Conservation (phyloP, 1,140 invertebrate species). For the Ridgeia piscesae region DNA sequence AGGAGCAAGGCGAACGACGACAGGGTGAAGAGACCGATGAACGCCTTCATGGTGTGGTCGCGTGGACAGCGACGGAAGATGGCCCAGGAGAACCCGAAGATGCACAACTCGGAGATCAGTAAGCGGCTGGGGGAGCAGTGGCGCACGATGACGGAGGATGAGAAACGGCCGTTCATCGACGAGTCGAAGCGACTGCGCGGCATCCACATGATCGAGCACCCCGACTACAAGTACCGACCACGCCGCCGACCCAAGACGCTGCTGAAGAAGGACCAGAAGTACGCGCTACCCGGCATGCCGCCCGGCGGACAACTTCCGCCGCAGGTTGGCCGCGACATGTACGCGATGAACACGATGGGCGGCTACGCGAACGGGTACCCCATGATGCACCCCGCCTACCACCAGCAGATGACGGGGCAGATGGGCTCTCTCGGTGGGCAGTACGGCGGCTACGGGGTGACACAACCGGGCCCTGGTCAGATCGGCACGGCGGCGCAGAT, state of each 20-base stretch:
- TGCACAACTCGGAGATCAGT: slow-evolving; percentile 99
- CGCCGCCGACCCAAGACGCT: slow-evolving; percentile 61
- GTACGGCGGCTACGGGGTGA: slow-evolving; percentile 49
- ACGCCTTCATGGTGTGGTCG: slow-evolving; percentile 99
- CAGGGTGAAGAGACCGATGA: slow-evolving; percentile 97
- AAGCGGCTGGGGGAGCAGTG: slow-evolving; percentile 97
- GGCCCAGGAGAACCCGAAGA: slow-evolving; percentile 99
- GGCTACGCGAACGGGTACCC: slow-evolving; percentile 96
- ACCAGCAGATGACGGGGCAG: slow-evolving; percentile 66
- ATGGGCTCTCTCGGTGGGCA: slow-evolving; percentile 64
- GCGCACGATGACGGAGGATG: slow-evolving; percentile 92
- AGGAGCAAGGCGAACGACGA: slow-evolving; percentile 23
- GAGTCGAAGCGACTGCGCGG: slow-evolving; percentile 96
- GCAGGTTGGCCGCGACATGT: slow-evolving; percentile 62
- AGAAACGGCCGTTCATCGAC: slow-evolving; percentile 98
- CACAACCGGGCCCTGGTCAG: slow-evolving; percentile 58
- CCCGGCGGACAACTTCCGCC: slow-evolving; percentile 57
- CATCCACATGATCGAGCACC: slow-evolving; percentile 99
- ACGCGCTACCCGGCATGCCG: slow-evolving; percentile 63
- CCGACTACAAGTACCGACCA: slow-evolving; percentile 94
- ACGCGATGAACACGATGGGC: slow-evolving; percentile 94
- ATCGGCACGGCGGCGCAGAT: slow-evolving; percentile 34
- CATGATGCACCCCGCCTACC: slow-evolving; percentile 65
- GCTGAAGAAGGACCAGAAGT: slow-evolving; percentile 81
- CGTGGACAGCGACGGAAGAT: slow-evolving; percentile 96